Percentiles rank a stretch among this genome's conserved stretches.
Conservation (phyloP, 1,140 invertebrate species). For the Trigoniulus corallinus region DNA sequence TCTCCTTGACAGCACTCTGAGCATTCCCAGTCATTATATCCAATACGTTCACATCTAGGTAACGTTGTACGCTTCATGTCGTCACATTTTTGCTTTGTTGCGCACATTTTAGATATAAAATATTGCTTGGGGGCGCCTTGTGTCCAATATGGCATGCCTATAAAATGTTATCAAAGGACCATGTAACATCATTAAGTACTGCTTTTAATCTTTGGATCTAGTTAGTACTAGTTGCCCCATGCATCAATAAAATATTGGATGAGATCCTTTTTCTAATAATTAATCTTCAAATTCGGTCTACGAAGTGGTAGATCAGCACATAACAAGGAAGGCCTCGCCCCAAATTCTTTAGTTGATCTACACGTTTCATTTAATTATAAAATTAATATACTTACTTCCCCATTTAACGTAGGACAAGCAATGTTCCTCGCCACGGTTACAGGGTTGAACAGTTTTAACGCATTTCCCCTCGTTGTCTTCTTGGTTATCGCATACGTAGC, state of each 20-base stretch:
- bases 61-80: constrained; percentile 45
- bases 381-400: constrained; percentile 45
- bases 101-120: constrained; percentile 83
- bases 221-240: neutral
- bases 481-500: constrained; percentile 85
- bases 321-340: no score
- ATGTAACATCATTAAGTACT: neutral
- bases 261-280: no score
- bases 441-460: constrained; percentile 75
- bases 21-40: constrained; percentile 96
- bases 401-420: constrained; percentile 78
- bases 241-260: neutral
- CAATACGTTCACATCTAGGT: constrained; percentile 75
- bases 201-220: neutral
- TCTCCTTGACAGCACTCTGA: constrained; percentile 93
- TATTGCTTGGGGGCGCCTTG: constrained; percentile 83
- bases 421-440: constrained; percentile 50
- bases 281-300: no score
- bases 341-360: no score
- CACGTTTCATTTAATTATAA: neutral
- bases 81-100: constrained; percentile 60
- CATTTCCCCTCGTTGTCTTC: constrained; percentile 88
- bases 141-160: constrained; percentile 84
- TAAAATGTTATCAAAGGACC: neutral
- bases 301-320: no score